These are phyloP conservation scores for Agelas oroides DNA, from an alignment of 37 sponge, comb jelly and placozoan genomes.

Conservation along the genomic window DNA sequence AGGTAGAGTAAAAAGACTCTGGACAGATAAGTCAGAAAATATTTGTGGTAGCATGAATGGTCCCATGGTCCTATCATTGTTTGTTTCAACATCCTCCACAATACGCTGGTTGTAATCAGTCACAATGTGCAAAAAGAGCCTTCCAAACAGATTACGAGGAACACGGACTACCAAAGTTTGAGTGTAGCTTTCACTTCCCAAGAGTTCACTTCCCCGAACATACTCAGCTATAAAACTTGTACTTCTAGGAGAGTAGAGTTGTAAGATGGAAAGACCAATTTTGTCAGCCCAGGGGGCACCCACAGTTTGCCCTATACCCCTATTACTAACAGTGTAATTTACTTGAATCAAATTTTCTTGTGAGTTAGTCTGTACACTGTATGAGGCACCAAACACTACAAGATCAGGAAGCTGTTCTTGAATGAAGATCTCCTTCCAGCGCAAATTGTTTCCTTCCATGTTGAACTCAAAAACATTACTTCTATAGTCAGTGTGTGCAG, in stretches of 20 bases:
- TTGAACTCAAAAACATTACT: conserved; percentile 11
- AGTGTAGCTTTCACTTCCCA: neutral
- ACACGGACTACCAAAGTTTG: neutral
- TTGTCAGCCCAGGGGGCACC: conserved; percentile 25
- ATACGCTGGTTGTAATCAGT: conserved; percentile 17
- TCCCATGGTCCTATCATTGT: conserved; percentile 3
- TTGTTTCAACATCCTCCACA: conserved; percentile 9
- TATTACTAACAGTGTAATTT: conserved; percentile 9
- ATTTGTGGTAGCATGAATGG: conserved; percentile 22
- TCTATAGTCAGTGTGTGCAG: conserved; percentile 2
- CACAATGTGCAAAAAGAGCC: conserved; percentile 7
- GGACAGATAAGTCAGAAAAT: conserved; percentile 5
- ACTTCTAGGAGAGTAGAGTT: neutral
- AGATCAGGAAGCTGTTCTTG: neutral
- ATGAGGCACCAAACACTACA: neutral
- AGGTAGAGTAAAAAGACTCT: neutral
- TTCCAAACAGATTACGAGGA: neutral
- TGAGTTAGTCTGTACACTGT: neutral
- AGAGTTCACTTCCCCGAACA: neutral
- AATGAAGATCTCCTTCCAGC: neutral
- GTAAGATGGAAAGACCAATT: conserved; percentile 4
- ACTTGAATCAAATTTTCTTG: conserved; percentile 26
- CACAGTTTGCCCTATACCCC: conserved; percentile 13
- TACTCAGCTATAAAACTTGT: neutral
- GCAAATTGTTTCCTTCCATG: conserved; percentile 1